Conservation (phyloP, 2,888 invertebrate species). For the Pollenia amentaria region DNA sequence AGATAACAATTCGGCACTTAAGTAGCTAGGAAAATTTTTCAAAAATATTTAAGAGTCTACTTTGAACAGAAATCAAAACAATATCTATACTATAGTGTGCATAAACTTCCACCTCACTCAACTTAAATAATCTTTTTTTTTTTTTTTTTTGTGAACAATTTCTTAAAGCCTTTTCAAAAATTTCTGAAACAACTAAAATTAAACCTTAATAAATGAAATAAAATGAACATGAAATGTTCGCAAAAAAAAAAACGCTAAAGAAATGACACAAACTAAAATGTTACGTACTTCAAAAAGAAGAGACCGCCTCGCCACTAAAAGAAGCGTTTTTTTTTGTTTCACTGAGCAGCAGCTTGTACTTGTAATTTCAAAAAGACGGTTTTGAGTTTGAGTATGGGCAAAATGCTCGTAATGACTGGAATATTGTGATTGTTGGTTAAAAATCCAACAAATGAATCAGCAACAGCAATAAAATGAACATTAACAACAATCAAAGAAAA, state of each 20-base stretch:
- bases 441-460: slow-evolving; percentile 31
- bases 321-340: slow-evolving; percentile 22
- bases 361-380: slow-evolving; percentile 46
- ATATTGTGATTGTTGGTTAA: slow-evolving; percentile 12
- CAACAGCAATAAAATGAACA: slow-evolving; percentile 4
- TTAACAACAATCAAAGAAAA: slow-evolving; percentile 44
- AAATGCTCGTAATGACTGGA: slow-evolving; percentile 22
- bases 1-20: no score
- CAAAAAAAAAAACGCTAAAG: slow-evolving; percentile 24
- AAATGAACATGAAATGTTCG: slow-evolving; percentile 15
- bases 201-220: slow-evolving; percentile 65
- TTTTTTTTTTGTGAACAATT: background rate
- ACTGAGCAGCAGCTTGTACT: slow-evolving; percentile 7
- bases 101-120: background rate
- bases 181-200: slow-evolving; percentile 50
- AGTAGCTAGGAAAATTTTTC: no score
- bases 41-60: no score
- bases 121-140: background rate
- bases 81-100: background rate
- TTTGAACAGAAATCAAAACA: no score
- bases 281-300: slow-evolving; percentile 65
- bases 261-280: slow-evolving; percentile 70
- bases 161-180: slow-evolving; percentile 5
- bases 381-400: slow-evolving; percentile 3
- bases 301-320: slow-evolving; percentile 40